These are phyloP conservation scores for Aleiodes alternator DNA, from an alignment of 2,888 invertebrate genomes.

Conservation along the genomic window DNA sequence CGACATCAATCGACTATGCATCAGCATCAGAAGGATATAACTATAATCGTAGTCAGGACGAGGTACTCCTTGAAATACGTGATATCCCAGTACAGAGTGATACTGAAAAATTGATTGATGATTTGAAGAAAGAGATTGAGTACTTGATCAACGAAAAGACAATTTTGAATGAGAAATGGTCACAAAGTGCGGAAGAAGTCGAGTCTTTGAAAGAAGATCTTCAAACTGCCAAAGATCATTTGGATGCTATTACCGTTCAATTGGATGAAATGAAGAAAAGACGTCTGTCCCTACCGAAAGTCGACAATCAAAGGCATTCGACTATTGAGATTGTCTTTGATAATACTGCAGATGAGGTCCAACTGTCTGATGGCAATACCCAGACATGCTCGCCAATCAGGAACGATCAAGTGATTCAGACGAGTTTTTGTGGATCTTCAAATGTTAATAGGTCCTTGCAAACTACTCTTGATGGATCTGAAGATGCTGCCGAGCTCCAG, in stretches of 20 bases:
- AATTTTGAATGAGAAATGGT: constrained; percentile 55
- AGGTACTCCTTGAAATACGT: constrained; percentile 46
- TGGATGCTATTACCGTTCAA: constrained; percentile 56
- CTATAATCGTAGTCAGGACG: background rate
- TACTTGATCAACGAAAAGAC: constrained; percentile 56
- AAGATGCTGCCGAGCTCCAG: constrained; percentile 42
- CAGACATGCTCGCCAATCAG: constrained; percentile 53
- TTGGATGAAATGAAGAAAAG: constrained; percentile 55
- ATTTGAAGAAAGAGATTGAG: constrained; percentile 40
- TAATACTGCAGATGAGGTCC: constrained; percentile 25
- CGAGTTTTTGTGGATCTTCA: constrained; percentile 47
- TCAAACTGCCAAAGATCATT: constrained; percentile 42
- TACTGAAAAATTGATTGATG: constrained; percentile 33
- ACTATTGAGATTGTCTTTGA: constrained; percentile 29
- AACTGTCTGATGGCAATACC: constrained; percentile 44
- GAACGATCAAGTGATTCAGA: constrained; percentile 51
- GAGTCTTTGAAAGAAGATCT: constrained; percentile 40
- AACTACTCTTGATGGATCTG: constrained; percentile 48
- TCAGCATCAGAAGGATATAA: background rate
- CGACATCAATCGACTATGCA: background rate
- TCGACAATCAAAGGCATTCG: background rate
- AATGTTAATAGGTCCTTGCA: constrained; percentile 55
- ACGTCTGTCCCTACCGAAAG: constrained; percentile 41
- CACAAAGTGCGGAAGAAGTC: constrained; percentile 44
- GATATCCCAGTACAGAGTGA: constrained; percentile 40